Conservation (phyloP, 30 jellyfish, hydroid and myxozoan genomes). For the Mastigias papua region DNA sequence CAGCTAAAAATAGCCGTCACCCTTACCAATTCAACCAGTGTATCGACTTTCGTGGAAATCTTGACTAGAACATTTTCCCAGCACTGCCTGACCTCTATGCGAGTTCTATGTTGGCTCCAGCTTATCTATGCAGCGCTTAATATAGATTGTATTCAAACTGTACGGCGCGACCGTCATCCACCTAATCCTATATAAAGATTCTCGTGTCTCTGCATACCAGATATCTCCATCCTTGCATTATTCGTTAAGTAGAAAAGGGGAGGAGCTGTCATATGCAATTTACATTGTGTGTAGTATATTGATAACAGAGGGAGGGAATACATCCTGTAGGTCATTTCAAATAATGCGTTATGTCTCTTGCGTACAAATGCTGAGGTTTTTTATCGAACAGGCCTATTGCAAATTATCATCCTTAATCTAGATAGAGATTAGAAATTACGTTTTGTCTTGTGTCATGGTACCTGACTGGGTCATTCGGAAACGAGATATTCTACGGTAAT, state of each 20-base stretch:
- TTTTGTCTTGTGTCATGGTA: neutral
- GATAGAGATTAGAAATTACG: neutral
- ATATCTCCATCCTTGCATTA: constrained; percentile 2
- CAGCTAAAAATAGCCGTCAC: no score
- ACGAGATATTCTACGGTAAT: neutral
- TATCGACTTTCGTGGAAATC: neutral
- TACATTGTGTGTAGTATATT: neutral
- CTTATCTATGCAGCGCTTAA: constrained; percentile 44
- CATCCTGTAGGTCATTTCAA: constrained; percentile 14
- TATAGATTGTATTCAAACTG: neutral
- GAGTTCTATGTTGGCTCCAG: constrained; percentile 43
- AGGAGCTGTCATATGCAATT: constrained; percentile 35
- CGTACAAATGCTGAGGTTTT: constrained; percentile 26
- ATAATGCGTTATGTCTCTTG: neutral
- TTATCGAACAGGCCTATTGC: constrained; percentile 27
- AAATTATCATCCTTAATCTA: constrained; percentile 23
- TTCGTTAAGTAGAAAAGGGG: constrained; percentile 44
- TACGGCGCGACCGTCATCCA: constrained; percentile 41
- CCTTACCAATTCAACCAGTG: no score
- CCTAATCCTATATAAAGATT: constrained; percentile 47
- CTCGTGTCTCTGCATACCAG: constrained; percentile 40
- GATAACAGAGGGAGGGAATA: constrained; percentile 45
- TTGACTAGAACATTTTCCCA: neutral
- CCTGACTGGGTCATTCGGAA: constrained; percentile 34
- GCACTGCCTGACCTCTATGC: constrained; percentile 8